Evolutionary conservation across 2,113 vertebrate species (phyloP), one percentile per base, ranked within the genome.

Genomic region (Verasper variegatus): DNA sequence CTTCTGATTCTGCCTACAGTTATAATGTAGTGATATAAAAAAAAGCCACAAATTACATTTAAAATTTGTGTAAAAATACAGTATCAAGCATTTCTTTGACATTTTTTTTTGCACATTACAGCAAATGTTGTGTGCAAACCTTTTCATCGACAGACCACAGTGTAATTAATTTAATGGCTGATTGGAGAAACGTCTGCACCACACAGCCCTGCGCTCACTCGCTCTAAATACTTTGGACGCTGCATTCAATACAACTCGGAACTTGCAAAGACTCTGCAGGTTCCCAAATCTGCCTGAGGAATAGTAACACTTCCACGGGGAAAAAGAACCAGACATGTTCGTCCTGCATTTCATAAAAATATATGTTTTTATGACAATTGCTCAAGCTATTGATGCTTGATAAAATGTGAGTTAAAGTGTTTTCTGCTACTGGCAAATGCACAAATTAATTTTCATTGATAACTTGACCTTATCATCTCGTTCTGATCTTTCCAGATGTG

Each of bases 61-160:
- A 66, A 63, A 77, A 71, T 78, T 81, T 85, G 76, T 85, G 85
- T 86, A 87, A 78, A 90, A 88, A 89, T 86, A 63, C 37, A 63
- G 21, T 63, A 89, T 77, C 88, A 87, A 85, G 69, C 57, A 80
- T 45, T 68, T 77, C 23, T 81, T 77, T 74, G 26, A 65, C 55
- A 23, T 72, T 80, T 60, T 31, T 2, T 42, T 63, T 65, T 58
- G 76, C 71, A 80, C 74, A 81, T 27, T 56, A 74, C 81, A 76
- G 3, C 62, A 66, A 81, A 72, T 55, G 62, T 35, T 76, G 6
- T 76, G 59, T 55, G 73, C 71, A 82, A 84, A 81, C 55, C 58
- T 71, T 77, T 76, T 65, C 67, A 65, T 58, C 54, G 24, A 27
- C 52, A 52, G 52, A 68, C 7, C 62, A 56, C 64, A 60, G 47